A percentile compares a stretch with the other conserved stretches of the same genome.
Evolutionary conservation across 2,888 invertebrate species (phyloP).

Genomic region (Campoplex capitator): DNA sequence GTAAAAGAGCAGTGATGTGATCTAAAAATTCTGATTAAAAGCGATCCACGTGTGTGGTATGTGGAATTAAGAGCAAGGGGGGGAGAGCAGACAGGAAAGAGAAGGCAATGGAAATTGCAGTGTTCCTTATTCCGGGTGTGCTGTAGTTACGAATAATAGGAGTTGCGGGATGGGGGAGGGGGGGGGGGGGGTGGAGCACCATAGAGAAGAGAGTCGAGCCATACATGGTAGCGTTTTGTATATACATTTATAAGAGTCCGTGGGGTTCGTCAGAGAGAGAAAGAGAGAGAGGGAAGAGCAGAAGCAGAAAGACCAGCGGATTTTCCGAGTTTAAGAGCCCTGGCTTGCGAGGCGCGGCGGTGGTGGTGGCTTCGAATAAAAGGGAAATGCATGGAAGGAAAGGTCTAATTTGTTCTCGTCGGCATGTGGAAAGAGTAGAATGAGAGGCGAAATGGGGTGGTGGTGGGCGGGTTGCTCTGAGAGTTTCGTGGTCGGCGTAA

Average conservation of each 20-base stretch:
- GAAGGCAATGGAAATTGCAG: constrained; percentile 62
- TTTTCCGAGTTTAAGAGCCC: constrained; percentile 73
- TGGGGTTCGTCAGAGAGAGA: background rate
- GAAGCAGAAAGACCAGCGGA: constrained; percentile 64
- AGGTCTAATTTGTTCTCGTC: constrained; percentile 85
- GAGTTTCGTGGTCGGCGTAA: constrained; percentile 76
- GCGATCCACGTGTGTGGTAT: constrained; percentile 53
- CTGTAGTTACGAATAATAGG: constrained; percentile 67
- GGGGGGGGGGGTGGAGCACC: constrained; percentile 31
- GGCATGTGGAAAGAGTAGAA: constrained; percentile 72
- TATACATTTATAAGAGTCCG: constrained; percentile 15
- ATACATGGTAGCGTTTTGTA: constrained; percentile 2
- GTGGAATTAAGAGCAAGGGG: constrained; percentile 51
- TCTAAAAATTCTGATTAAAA: constrained; percentile 57
- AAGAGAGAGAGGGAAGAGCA: constrained; percentile 39
- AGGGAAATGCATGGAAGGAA: constrained; percentile 84
- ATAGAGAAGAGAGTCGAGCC: constrained; percentile 43
- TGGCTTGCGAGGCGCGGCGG: constrained; percentile 48
- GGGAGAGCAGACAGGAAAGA: constrained; percentile 25
- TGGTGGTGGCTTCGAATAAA: constrained; percentile 78
- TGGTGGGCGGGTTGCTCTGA: constrained; percentile 69
- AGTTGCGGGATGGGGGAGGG: constrained; percentile 37
- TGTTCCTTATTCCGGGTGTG: constrained; percentile 65
- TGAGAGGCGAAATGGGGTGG: constrained; percentile 28
- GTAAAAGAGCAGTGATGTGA: constrained; percentile 14